Evolutionary conservation across 2,888 invertebrate genomes (phyloP), one percentile per base, ranked within the genome.

Genomic region (Clivina fossor): DNA sequence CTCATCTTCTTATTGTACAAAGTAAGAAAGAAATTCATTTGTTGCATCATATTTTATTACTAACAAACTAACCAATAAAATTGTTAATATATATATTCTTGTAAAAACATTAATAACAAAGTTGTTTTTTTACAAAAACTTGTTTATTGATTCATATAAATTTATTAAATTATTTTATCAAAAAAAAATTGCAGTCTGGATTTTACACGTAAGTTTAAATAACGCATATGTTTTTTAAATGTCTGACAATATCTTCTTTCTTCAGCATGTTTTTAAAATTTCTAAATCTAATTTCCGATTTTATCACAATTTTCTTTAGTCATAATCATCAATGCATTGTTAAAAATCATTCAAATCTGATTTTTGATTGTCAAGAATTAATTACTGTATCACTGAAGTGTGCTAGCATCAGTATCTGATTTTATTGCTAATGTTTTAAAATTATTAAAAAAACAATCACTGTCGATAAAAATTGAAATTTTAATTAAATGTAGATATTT

Each of bases 1-100:
- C 78, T 93, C 38, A 84, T 92, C 62, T 86, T 84, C 69, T 74
- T 87, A 48, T 77, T 94, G 0, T 90, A 91, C 70, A 93, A 90
- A 83, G 92, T 92, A 71, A 76, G 72, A 62, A 59, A 41, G 53
- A 13, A 2, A 30, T 30, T 11, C 11, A 11, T 30, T 30, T 30
- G 30, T n/a, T n/a, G n/a, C 2, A 30, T 30, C 11, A 8, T 8
- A 8, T 33, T 33, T 7, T 15, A 33, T 33, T 33, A 1, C 3
- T 11, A n/a, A 33, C 33, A 33, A 33, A 15, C 16, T 26, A 8
- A 26, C 5, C 7, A 8, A 8, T 26, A 9, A 26, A 26, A 26
- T 26, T 26, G 9, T 8, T 26, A 8, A 26, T 8, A 26, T 26
- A 26, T 26, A 26, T 26, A 8, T 26, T n/a, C n/a, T n/a, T n/a